phyloP scores from a whole-genome alignment of 2,888 invertebrate genomes.

The Drosophila neonasuta region DNA sequence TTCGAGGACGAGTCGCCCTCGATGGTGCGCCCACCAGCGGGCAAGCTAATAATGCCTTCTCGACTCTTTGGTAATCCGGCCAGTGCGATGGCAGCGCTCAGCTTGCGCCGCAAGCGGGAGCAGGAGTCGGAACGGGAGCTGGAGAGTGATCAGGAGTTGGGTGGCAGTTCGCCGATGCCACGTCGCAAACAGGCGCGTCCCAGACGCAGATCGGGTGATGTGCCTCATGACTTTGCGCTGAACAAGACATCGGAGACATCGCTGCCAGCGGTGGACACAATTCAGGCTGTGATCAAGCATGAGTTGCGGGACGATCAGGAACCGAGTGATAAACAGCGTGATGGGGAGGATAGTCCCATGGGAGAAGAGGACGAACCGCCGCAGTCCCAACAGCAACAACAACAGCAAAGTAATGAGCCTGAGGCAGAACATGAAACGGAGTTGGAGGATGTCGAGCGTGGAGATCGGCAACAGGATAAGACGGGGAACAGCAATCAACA shows the following conservation, averaged over 20 bases:
- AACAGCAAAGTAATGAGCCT: background rate
- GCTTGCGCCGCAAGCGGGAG: constrained; percentile 72
- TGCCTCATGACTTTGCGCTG: constrained; percentile 80
- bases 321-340: constrained; percentile 26
- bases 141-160: constrained; percentile 73
- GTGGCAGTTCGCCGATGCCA: constrained; percentile 89
- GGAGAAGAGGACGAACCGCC: constrained; percentile 46
- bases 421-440: constrained; percentile 7
- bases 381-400: background rate
- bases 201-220: constrained; percentile 90
- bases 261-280: background rate
- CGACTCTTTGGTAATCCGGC: constrained; percentile 79
- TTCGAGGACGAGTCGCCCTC: constrained; percentile 83
- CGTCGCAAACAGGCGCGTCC: constrained; percentile 93
- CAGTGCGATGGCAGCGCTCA: constrained; percentile 62
- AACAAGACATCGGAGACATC: constrained; percentile 79
- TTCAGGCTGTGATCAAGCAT: constrained; percentile 80
- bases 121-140: constrained; percentile 80
- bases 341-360: constrained; percentile 27
- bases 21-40: constrained; percentile 79
- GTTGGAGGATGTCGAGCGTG: constrained; percentile 12
- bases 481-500: background rate
- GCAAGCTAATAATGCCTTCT: constrained; percentile 80
- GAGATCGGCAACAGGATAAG: constrained; percentile 22
- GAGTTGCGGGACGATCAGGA: constrained; percentile 81